Evolutionary conservation across 1,140 invertebrate genomes (phyloP), one percentile per base, ranked within the genome.

Genomic region (Eurytemora carolleeae): DNA sequence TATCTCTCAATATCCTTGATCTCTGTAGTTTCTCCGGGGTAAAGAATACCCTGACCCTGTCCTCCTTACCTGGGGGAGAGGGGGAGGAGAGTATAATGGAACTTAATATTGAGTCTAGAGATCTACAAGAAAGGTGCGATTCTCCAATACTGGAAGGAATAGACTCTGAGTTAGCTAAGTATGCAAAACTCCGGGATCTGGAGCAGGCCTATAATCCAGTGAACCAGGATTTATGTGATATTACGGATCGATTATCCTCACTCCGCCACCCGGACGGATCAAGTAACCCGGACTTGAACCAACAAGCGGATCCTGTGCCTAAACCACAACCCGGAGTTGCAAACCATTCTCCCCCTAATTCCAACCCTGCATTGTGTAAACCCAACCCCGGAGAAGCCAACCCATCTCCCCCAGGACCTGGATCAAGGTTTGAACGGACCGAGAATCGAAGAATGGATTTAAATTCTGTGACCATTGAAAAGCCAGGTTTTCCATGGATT

Each of bases 131-230:
- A 19, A 17, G 59, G 20, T 60, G 24, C 18, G 59, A 60, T 53
- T 20, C n/a, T 53, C 59, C 59, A 18, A 53, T 60, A 18, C 44
- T 60, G 31, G 59, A 60, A 52, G 59, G 59, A 17, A 60, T 60
- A n/a, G 59, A 60, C 44, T 24, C n/a, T 15, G 59, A 60, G 44
- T 52, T 60, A 19, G 59, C 59, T 18, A 60, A 60, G 24, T 60
- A 60, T 53, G 59, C 59, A 15, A 60, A 60, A 23, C 59, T 60
- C 12, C 25, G 44, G 18, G 59, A 60, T 24, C 23, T 60, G 24
- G 20, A 60, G 16, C 26, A 55, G n/a, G 26, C 59, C 20, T 60
- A 60, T 53, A 20, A 60, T 17, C 58, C 58, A n/a, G n/a, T 18
- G 19, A 25, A 19, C 2, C 21, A n/a, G 1, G 24, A n/a, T 2